Evolutionary conservation across 2,797 vertebrate genomes (phyloP).

Genomic region (Crocidura indochinensis): DNA sequence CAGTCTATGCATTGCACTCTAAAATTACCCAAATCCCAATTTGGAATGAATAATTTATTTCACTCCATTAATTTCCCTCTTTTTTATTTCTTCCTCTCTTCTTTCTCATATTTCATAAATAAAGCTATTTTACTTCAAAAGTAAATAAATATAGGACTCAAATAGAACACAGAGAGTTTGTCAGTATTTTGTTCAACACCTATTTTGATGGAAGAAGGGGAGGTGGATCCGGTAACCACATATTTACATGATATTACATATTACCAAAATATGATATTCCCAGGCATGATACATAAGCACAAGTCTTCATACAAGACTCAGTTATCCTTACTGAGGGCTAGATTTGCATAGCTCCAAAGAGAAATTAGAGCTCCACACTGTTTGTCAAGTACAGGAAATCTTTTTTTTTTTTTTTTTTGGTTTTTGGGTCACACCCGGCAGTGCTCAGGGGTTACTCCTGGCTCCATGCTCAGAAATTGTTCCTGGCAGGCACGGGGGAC

Average conservation of each 20-base stretch:
- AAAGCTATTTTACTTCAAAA: too few species aligned
- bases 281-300: conserved; percentile 32
- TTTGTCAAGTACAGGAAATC: conserved; percentile 40
- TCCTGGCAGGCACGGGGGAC: too few species aligned
- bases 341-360: background rate
- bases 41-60: too few species aligned
- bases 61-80: too few species aligned
- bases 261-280: background rate
- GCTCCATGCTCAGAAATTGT: too few species aligned
- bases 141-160: background rate
- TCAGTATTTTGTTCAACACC: background rate
- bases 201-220: background rate
- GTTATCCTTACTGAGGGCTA: background rate
- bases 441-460: too few species aligned
- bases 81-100: too few species aligned
- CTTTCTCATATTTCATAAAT: too few species aligned
- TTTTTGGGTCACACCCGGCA: too few species aligned
- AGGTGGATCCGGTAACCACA: background rate
- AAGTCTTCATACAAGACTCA: conserved; percentile 49
- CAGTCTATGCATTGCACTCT: background rate
- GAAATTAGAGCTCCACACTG: conserved; percentile 25
- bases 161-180: background rate
- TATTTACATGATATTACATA: background rate
- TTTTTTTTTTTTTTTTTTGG: too few species aligned
- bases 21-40: too few species aligned